A percentile compares a stretch with the other conserved stretches of the same genome.
Conservation (phyloP, 2,113 vertebrate species). For the Alouatta palliata region DNA sequence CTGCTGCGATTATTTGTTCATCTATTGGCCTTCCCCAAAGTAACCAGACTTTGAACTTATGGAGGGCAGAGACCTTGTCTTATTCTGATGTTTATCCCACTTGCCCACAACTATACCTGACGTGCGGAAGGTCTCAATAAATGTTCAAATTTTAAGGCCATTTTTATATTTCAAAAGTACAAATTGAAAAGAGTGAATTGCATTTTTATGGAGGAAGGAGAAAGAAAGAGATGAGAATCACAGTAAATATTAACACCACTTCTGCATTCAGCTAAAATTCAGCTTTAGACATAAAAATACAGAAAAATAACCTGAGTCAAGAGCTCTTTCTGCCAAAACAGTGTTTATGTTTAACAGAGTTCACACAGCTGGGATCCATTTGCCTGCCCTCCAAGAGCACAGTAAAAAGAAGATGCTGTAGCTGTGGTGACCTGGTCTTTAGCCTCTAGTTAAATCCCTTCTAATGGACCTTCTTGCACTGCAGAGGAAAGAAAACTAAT, state of each 20-base stretch:
- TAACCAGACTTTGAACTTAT: neutral
- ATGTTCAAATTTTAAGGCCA: neutral
- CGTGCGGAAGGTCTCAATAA: neutral
- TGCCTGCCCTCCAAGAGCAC: neutral
- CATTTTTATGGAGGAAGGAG: neutral
- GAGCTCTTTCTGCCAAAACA: neutral
- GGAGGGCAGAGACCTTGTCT: neutral
- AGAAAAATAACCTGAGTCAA: neutral
- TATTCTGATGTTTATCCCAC: neutral
- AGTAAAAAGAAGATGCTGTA: neutral
- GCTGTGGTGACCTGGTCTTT: neutral
- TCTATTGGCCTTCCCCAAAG: neutral
- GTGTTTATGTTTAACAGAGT: neutral
- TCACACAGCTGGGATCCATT: neutral
- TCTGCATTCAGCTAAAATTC: slow-evolving; percentile 8
- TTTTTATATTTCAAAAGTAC: slow-evolving; percentile 6
- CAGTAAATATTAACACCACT: neutral
- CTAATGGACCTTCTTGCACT: neutral
- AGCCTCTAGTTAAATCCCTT: neutral
- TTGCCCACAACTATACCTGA: neutral
- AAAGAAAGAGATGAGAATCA: neutral
- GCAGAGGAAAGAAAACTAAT: neutral
- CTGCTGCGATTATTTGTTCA: neutral
- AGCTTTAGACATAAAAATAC: neutral
- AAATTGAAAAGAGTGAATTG: neutral